These are phyloP conservation scores for Mus musculus DNA, from an alignment of 2,113 vertebrate genomes.

Conservation along the genomic window GRCm39 chr14:30968001-30968500, in stretches of 20 bases:
- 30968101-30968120: neutral
- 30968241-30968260: neutral
- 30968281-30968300: no score
- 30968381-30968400: neutral
- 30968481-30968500: neutral
- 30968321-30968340: neutral
- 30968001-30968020: constrained; percentile 36
- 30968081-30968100: constrained; percentile 3
- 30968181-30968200: constrained; percentile 26
- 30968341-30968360: neutral
- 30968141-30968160: constrained; percentile 6
- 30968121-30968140: constrained; percentile 30
- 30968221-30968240: constrained; percentile 32
- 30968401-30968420: neutral
- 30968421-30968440: neutral
- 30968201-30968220: constrained; percentile 51
- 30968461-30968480: neutral
- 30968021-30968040: constrained; percentile 47
- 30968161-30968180: constrained; percentile 56
- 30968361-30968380: neutral
- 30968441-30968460: no score
- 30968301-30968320: neutral
- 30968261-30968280: no score
- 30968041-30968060: constrained; percentile 34
- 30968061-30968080: constrained; percentile 36